Evolutionary conservation across 2,888 invertebrate species (phyloP).

Genomic region (Serripes groenlandicus): DNA sequence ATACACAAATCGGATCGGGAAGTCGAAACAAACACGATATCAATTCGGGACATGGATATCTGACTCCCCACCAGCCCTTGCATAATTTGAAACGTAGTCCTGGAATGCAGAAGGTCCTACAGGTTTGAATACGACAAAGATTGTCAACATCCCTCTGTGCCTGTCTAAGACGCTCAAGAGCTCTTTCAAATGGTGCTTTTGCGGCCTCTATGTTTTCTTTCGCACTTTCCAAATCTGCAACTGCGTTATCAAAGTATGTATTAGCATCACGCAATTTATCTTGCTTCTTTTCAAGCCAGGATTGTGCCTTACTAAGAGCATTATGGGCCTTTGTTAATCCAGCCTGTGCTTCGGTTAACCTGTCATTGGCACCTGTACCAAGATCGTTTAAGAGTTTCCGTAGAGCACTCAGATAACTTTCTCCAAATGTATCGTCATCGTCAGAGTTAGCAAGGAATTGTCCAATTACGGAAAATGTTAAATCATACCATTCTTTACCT

Average conservation of each 20-base stretch:
- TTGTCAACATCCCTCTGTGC: conserved; percentile 64
- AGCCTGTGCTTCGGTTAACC: conserved; percentile 55
- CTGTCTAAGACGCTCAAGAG: conserved; percentile 43
- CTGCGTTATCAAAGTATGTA: conserved; percentile 51
- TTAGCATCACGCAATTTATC: conserved; percentile 39
- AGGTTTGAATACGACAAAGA: conserved; percentile 53
- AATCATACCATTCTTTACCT: conserved; percentile 36
- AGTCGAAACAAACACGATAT: conserved; percentile 63
- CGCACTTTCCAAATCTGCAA: conserved; percentile 49
- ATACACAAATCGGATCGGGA: conserved; percentile 57
- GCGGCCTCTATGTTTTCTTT: conserved; percentile 62
- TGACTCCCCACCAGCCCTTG: conserved; percentile 27
- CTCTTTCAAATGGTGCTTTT: conserved; percentile 57
- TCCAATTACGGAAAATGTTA: conserved; percentile 50
- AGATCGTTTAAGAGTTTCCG: conserved; percentile 18
- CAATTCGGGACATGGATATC: conserved; percentile 55
- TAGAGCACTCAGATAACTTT: conserved; percentile 59
- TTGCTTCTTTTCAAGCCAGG: conserved; percentile 55
- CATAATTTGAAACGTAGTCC: conserved; percentile 53
- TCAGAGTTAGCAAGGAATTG: conserved; percentile 37
- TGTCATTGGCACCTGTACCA: conserved; percentile 36
- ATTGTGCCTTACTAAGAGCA: conserved; percentile 40
- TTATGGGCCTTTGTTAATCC: conserved; percentile 37
- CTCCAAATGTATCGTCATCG: conserved; percentile 42
- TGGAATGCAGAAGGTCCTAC: conserved; percentile 55